Percentiles rank a stretch among this genome's conserved stretches.
Evolutionary conservation across 2,113 vertebrate species (phyloP).

Genomic region (Ophiodon elongatus): DNA sequence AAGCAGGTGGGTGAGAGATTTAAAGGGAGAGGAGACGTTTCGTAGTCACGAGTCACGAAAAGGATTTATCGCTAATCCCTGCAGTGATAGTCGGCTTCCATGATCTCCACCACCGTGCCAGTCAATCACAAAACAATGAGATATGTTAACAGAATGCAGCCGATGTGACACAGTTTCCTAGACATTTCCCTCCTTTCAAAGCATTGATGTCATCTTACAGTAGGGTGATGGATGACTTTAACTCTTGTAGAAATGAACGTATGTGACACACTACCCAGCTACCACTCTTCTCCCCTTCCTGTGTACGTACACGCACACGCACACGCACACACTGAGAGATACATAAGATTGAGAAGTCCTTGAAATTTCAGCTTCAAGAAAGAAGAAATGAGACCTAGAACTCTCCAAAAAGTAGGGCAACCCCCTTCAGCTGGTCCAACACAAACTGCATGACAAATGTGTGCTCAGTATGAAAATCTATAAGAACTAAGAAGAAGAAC

Average conservation of each 20-base stretch:
- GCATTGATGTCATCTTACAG: conserved; percentile 35
- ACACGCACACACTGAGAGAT: background rate
- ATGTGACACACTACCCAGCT: background rate
- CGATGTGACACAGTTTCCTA: conserved; percentile 17
- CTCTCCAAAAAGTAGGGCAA: conserved; percentile 35
- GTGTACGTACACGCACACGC: conserved; percentile 16
- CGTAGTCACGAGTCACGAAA: conserved; percentile 49
- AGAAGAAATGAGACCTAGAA: conserved; percentile 1
- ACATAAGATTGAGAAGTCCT: background rate
- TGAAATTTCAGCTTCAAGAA: background rate
- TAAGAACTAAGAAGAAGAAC: background rate
- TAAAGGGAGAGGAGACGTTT: conserved; percentile 37
- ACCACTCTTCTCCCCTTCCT: background rate
- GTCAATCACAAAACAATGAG: conserved; percentile 55
- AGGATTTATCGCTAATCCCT: conserved; percentile 64
- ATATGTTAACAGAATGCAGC: conserved; percentile 39
- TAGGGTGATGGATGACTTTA: conserved; percentile 52
- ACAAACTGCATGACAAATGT: conserved; percentile 20
- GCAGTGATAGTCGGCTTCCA: conserved; percentile 49
- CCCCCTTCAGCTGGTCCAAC: background rate
- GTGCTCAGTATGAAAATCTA: background rate
- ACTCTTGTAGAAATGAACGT: conserved; percentile 25
- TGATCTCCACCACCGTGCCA: conserved; percentile 47
- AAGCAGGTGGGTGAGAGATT: conserved; percentile 53
- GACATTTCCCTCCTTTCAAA: conserved; percentile 16